Conservation (phyloP, 2,888 invertebrate genomes). For the Eupithecia pulchellata region DNA sequence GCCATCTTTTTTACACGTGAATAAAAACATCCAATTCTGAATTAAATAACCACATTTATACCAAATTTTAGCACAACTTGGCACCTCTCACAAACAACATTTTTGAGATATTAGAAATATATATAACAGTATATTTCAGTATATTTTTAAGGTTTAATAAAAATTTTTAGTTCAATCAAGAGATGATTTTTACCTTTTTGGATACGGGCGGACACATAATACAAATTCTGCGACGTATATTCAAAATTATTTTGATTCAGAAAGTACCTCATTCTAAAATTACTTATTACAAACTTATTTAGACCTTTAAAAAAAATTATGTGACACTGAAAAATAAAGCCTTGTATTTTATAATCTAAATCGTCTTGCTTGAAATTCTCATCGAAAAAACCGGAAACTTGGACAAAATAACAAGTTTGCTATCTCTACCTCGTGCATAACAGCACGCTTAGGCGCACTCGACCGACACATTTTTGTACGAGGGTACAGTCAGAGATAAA, state of each 20-base stretch:
- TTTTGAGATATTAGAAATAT: too few species aligned
- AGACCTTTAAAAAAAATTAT: not conserved
- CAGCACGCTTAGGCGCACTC: constrained; percentile 44
- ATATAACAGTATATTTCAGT: too few species aligned
- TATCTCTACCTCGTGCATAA: constrained; percentile 39
- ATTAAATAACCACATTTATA: too few species aligned
- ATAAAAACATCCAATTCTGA: not conserved
- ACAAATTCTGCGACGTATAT: too few species aligned
- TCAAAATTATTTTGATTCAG: not conserved
- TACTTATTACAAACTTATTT: not conserved
- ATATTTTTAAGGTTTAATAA: too few species aligned
- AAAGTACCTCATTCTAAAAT: not conserved
- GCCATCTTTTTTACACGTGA: not conserved
- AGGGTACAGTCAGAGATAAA: constrained; percentile 26
- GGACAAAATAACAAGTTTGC: constrained; percentile 18
- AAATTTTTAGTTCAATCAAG: too few species aligned
- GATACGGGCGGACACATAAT: too few species aligned
- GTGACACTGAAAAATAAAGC: not conserved
- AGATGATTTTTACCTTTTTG: too few species aligned
- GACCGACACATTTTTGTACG: constrained; percentile 45
- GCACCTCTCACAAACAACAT: too few species aligned
- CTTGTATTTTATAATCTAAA: not conserved
- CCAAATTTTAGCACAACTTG: too few species aligned
- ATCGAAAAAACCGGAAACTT: not conserved
- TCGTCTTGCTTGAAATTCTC: not conserved